A percentile compares a stretch with the other conserved stretches of the same genome.
phyloP scores from a whole-genome alignment of 2,797 vertebrate genomes.

The Podargus strigoides region DNA sequence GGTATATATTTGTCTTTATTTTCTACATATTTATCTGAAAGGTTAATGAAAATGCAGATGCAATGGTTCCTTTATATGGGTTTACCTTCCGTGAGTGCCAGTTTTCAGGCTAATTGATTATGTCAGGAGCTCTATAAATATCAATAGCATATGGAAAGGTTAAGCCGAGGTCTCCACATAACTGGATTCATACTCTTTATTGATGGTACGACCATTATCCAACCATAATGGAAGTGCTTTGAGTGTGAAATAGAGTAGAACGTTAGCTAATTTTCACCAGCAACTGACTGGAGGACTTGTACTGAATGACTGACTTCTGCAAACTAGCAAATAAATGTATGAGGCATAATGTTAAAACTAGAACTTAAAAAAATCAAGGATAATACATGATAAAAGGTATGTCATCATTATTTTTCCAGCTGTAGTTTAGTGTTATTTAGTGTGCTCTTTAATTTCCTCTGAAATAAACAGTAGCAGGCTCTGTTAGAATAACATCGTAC shows the following conservation, averaged over 20 bases:
- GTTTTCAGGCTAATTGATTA: slow-evolving; percentile 68
- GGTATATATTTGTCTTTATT: slow-evolving; percentile 30
- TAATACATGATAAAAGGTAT: background rate
- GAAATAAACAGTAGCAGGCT: background rate
- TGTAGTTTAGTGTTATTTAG: background rate
- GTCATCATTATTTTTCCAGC: background rate
- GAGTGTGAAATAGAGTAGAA: slow-evolving; percentile 65
- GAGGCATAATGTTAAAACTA: background rate
- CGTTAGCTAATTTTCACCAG: slow-evolving; percentile 51
- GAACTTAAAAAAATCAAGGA: background rate
- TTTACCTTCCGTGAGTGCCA: slow-evolving; percentile 56
- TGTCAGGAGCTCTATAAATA: slow-evolving; percentile 73
- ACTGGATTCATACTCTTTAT: slow-evolving; percentile 60
- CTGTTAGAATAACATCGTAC: background rate
- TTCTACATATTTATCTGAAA: slow-evolving; percentile 24
- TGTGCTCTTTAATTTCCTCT: background rate
- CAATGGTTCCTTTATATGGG: slow-evolving; percentile 2
- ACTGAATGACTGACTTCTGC: background rate
- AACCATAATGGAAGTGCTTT: slow-evolving; percentile 69
- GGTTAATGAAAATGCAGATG: slow-evolving; percentile 60
- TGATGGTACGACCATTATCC: slow-evolving; percentile 63
- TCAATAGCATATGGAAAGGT: slow-evolving; percentile 71
- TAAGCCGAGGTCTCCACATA: slow-evolving; percentile 56
- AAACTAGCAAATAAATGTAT: background rate
- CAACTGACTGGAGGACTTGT: background rate